Conservation (phyloP, 2,888 invertebrate genomes). For the Maniola hyperantus region DNA sequence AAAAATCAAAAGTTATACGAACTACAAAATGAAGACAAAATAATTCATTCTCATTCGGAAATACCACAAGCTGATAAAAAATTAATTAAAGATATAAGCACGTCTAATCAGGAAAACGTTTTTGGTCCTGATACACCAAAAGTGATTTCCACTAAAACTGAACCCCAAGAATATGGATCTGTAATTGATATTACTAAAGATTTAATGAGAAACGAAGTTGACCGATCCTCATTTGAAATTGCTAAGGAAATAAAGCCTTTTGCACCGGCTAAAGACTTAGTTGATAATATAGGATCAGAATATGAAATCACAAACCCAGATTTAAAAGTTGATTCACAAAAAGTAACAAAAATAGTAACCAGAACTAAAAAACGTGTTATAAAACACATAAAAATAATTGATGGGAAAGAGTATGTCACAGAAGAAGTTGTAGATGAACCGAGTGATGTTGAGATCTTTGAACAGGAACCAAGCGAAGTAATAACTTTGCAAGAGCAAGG, state of each 20-base stretch:
- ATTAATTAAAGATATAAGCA: neutral
- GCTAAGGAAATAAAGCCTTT: slow-evolving; percentile 19
- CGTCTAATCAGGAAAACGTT: neutral
- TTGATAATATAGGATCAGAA: neutral
- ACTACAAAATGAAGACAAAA: neutral
- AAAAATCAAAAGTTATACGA: neutral
- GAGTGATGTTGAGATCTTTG: slow-evolving; percentile 87
- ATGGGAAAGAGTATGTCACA: slow-evolving; percentile 87
- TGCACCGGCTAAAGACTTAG: neutral
- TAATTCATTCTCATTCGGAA: neutral
- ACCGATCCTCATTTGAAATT: slow-evolving; percentile 14
- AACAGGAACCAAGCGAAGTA: slow-evolving; percentile 77
- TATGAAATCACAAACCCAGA: neutral
- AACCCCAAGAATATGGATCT: slow-evolving; percentile 5
- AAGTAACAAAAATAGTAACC: neutral
- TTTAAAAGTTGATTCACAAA: neutral
- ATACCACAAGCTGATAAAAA: neutral
- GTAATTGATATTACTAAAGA: slow-evolving; percentile 14
- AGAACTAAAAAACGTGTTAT: slow-evolving; percentile 83
- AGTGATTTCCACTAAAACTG: neutral
- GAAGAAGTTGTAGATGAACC: slow-evolving; percentile 86
- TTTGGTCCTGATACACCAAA: neutral
- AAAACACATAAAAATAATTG: slow-evolving; percentile 88
- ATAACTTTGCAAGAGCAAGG: slow-evolving; percentile 51
- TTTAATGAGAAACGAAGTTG: slow-evolving; percentile 24